Evolutionary conservation across 2,113 vertebrate genomes (phyloP), one percentile per base, ranked within the genome.

Genomic region (Brachyhypopomus occidentalis): DNA sequence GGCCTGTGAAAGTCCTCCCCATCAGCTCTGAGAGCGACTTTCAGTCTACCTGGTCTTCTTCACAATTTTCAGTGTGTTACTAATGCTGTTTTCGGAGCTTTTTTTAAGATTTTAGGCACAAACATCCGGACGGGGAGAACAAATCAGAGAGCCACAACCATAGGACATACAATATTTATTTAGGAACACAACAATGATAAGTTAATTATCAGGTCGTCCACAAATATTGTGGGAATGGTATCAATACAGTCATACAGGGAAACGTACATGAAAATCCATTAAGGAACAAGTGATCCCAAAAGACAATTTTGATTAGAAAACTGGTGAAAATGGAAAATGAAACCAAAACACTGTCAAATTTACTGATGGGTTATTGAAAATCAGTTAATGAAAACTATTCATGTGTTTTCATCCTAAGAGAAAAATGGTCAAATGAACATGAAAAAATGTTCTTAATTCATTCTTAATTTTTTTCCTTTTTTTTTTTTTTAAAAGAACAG

Each of bases 131-230:
- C 12, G 5, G 41, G 8, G 12, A 14, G 3, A n/a, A 41, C 0
- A 64, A 62, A 20, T 30, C 4, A 5, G 4, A 62, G 25, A 7
- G 55, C 25, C 60, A 75, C 17, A 4, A 58, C 34, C 25, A 70
- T 86, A 84, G 87, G 90, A 95, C 94, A 94, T 94, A 95, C 92
- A 90, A 94, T 94, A 95, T 95, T 95, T 95, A 95, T 95, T 95
- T 93, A 95, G 92, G 92, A 94, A 94, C 94, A 95, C 94, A 94
- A 94, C 88, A 93, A 94, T 94, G 94, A 95, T 95, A 95, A 95
- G 92, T 95, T 94, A 95, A 94, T 94, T 94, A 94, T 94, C 93
- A 95, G 94, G 93, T 95, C 94, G 93, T 95, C 94, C 94, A 95
- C 94, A 95, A 95, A 95, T 95, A 94, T 95, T 95, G 94, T 95